Evolutionary conservation across 2,888 invertebrate species (phyloP).

Genomic region (Iphiclides podalirius): DNA sequence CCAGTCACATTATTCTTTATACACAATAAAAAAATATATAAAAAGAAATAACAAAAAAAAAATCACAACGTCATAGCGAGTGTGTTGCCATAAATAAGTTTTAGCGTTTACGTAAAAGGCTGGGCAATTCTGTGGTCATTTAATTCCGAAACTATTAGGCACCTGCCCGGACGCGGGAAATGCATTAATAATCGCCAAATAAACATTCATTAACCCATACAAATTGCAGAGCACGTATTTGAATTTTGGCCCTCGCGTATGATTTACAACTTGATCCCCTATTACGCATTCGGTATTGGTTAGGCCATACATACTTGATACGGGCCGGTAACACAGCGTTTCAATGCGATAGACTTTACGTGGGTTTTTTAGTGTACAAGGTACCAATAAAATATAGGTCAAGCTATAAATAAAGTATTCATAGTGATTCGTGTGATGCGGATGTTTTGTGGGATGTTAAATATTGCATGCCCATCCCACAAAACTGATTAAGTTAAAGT

Average conservation of each 20-base stretch:
- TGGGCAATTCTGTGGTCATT: conserved; percentile 3
- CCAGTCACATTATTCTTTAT: too few relatives aligned
- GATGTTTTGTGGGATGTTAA: too few relatives aligned
- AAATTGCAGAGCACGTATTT: conserved; percentile 12
- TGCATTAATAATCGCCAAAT: conserved; percentile 14
- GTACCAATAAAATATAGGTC: too few relatives aligned
- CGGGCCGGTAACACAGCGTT: background rate
- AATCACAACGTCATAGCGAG: too few relatives aligned
- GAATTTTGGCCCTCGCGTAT: conserved; percentile 8
- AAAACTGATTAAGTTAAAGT: too few relatives aligned
- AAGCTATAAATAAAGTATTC: too few relatives aligned
- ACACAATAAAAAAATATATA: too few relatives aligned
- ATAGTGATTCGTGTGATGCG: too few relatives aligned
- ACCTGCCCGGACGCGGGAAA: conserved; percentile 7
- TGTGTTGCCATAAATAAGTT: background rate
- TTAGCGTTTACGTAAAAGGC: background rate
- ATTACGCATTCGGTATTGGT: background rate
- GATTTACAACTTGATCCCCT: conserved; percentile 12
- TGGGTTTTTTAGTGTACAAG: background rate
- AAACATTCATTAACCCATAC: conserved; percentile 21
- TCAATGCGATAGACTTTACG: background rate
- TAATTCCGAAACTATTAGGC: background rate
- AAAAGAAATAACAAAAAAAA: too few relatives aligned
- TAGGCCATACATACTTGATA: background rate
- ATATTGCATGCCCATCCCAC: too few relatives aligned